Evolutionary conservation across 2,797 vertebrate species (phyloP).

Genomic region (Carduelis carduelis): DNA sequence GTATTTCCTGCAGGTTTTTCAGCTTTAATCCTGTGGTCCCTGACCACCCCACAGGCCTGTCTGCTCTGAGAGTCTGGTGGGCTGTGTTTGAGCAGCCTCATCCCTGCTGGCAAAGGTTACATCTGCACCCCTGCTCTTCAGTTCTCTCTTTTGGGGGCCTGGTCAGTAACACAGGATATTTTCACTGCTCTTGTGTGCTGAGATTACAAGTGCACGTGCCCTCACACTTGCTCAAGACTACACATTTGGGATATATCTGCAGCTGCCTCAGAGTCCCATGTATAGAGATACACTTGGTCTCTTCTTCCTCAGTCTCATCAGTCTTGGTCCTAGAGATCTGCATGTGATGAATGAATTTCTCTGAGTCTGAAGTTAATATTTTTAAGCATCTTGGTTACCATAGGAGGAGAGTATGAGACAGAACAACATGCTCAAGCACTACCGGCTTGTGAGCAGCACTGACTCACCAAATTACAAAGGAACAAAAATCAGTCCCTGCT

Average conservation of each 20-base stretch:
- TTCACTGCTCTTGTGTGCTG: background rate
- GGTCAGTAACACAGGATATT: background rate
- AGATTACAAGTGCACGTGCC: background rate
- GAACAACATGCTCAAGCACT: background rate
- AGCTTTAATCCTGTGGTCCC: background rate
- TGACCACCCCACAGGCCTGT: background rate
- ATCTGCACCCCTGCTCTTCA: background rate
- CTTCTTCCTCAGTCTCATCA: background rate
- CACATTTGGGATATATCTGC: background rate
- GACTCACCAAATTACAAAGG: background rate
- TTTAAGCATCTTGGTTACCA: background rate
- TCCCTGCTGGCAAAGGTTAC: background rate
- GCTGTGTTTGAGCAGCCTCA: background rate
- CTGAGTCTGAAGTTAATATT: background rate
- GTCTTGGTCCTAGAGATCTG: background rate
- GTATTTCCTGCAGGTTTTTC: background rate
- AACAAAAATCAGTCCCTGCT: background rate
- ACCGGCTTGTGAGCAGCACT: background rate
- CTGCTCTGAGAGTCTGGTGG: too few relatives aligned
- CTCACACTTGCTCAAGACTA: background rate
- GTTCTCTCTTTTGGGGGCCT: background rate
- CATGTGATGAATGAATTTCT: accelerated
- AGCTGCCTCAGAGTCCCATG: background rate
- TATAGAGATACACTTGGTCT: background rate
- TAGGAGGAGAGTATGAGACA: background rate